Base-by-base conservation (phyloP, 2,113 vertebrate species). In the Hyaena hyaena region DNA sequence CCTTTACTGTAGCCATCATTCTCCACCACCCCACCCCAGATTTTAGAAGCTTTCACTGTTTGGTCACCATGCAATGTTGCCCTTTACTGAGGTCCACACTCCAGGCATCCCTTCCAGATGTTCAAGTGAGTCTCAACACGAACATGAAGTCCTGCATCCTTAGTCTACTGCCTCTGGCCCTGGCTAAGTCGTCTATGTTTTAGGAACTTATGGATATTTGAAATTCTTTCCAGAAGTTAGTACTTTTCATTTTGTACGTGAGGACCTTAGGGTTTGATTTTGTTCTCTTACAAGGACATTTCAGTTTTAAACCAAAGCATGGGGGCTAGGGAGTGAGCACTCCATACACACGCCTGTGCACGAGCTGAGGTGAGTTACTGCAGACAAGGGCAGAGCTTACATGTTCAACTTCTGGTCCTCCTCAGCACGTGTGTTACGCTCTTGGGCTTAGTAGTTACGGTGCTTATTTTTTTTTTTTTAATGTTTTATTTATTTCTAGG, bases 401-500 rank as follows among this genome's bases (percentile, higher is more conserved):
- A 5, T 61, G n/a, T 24, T 28, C 55, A 21, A 10, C 55, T 17
- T 15, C 19, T 14, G 7, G 19, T 28, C 71, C 58, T 33, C 85
- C 35, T 0, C 73, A 28, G 7, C 16, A 2, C 7, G 1, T 16
- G 12, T 0, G 6, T 1, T 53, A 33, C 19, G 23, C 31, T 2
- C 5, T 24, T 17, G 48, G 2, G 16, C n/a, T 58, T 17, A 31
- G 39, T 15, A 61, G 5, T 33, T 15, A 31, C 4, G 21, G 71
- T 93, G 23, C 19, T 50, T 31, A 21, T 0, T 10, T 8, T 14
- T 39, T 14, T 39, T 39, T 39, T 39, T 39, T 39, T 3, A 39
- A 39, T 39, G 39, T 39, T 39, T 39, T 39, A 39, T 39, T 39
- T 39, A 39, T 39, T 39, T 39, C 39, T 39, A 39, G 3, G 39